Evolutionary conservation across 2,797 vertebrate species (phyloP).

Genomic region (Tapera naevia): DNA sequence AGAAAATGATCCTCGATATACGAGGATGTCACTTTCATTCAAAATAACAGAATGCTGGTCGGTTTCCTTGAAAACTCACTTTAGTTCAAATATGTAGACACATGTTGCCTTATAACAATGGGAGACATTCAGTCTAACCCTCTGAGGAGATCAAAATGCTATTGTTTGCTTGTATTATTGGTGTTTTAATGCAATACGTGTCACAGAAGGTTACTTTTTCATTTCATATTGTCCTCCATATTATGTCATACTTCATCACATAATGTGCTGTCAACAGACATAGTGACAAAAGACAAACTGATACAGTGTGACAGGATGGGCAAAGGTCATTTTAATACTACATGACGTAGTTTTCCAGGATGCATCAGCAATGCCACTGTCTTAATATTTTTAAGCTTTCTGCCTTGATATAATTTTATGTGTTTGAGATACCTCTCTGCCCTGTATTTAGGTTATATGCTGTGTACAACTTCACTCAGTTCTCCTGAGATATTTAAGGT

Average conservation of each 20-base stretch:
- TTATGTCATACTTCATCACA: constrained; percentile 15
- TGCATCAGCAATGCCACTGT: background rate
- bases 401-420: background rate
- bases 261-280: constrained; percentile 4
- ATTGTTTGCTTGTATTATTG: background rate
- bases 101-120: background rate
- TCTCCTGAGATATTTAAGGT: background rate
- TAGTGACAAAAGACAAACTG: constrained; percentile 22
- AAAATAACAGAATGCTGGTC: background rate
- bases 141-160: background rate
- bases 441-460: background rate
- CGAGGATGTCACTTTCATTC: background rate
- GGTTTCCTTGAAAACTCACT: background rate
- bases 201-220: constrained; percentile 42
- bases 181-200: constrained; percentile 6
- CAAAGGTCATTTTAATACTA: constrained; percentile 8
- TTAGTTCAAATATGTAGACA: background rate
- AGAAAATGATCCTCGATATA: background rate
- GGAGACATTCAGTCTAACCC: background rate
- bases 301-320: background rate
- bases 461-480: accelerated
- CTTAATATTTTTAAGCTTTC: background rate
- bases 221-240: constrained; percentile 16
- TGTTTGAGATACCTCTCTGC: background rate
- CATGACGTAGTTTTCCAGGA: background rate